Conservation (phyloP, 2,113 vertebrate genomes). For the Potamarius usumacintae region DNA sequence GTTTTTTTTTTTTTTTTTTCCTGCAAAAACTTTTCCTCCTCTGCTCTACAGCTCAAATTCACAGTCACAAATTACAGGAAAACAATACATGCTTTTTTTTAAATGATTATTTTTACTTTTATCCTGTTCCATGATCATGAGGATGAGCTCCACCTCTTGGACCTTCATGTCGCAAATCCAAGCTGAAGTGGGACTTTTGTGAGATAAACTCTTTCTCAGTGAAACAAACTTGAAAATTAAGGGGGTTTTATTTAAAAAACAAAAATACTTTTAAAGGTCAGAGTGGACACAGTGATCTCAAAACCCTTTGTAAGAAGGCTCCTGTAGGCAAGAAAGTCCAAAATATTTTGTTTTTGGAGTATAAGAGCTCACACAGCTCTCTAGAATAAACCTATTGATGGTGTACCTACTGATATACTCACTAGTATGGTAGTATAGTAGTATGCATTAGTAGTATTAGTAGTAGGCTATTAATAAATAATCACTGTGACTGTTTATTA, state of each 20-base stretch:
- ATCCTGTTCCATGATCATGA: too few relatives aligned
- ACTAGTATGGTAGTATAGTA: too few relatives aligned
- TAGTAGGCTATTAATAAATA: background rate
- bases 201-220: background rate
- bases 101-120: too few relatives aligned
- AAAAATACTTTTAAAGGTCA: background rate
- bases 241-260: background rate
- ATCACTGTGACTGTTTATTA: background rate
- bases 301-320: background rate
- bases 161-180: background rate
- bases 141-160: background rate
- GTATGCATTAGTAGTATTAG: background rate
- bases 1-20: constrained; percentile 70
- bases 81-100: constrained; percentile 13
- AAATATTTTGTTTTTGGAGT: background rate
- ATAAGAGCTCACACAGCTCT: background rate
- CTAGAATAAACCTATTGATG: background rate
- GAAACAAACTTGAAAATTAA: background rate
- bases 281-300: background rate
- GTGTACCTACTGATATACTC: background rate
- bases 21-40: constrained; percentile 64
- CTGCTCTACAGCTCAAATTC: background rate
- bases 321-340: background rate
- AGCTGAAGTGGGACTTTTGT: background rate
- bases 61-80: constrained; percentile 3